A percentile compares a stretch with the other conserved stretches of the same genome.
Evolutionary conservation across 2,888 invertebrate genomes (phyloP).

Genomic region (Chymomyza amoena): DNA sequence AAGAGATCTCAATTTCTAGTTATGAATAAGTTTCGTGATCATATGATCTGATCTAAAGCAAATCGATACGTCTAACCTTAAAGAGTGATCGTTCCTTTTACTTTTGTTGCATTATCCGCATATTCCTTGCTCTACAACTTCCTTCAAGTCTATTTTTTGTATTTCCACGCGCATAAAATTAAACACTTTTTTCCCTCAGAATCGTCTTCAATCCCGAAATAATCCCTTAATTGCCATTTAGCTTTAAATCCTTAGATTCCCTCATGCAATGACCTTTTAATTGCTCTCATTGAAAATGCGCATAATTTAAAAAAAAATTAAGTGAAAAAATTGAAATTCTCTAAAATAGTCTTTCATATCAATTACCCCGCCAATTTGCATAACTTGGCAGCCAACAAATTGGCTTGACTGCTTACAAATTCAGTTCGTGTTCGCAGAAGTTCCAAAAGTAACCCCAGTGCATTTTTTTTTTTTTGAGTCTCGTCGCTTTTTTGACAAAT

Average conservation of each 20-base stretch:
- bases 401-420: constrained; percentile 10
- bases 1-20: too few relatives aligned
- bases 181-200: too few relatives aligned
- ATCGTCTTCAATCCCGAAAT: neutral
- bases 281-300: neutral
- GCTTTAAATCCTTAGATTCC: neutral
- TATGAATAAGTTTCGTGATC: too few relatives aligned
- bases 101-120: too few relatives aligned
- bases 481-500: constrained; percentile 55
- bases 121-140: too few relatives aligned
- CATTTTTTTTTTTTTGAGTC: neutral
- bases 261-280: neutral
- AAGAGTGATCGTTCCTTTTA: too few relatives aligned
- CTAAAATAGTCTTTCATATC: constrained; percentile 1
- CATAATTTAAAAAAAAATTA: constrained; percentile 3
- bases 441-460: neutral
- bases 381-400: constrained; percentile 11
- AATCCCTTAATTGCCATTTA: neutral
- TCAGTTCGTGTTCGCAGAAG: constrained; percentile 4
- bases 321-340: neutral
- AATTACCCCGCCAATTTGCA: constrained; percentile 25
- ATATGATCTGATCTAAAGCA: too few relatives aligned
- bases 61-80: too few relatives aligned
- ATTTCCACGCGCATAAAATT: too few relatives aligned
- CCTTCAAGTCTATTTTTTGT: too few relatives aligned